A percentile compares a stretch with the other conserved stretches of the same genome.
phyloP scores from a whole-genome alignment of 2,113 vertebrate genomes.

The Lagenorhynchus albirostris region DNA sequence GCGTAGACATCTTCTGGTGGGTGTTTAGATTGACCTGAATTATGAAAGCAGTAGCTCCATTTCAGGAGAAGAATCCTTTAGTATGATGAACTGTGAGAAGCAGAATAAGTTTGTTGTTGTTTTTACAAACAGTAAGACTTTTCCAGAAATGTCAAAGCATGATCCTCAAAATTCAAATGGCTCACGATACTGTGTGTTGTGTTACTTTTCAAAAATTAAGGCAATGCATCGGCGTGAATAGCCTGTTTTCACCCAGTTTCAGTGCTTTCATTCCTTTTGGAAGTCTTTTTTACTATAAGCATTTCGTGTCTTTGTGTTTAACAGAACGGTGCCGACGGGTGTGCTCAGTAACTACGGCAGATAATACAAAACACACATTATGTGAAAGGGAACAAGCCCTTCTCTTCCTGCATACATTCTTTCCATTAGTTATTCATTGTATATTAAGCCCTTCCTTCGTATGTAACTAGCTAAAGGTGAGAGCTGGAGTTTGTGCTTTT shows the following conservation, averaged over 20 bases:
- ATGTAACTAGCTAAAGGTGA: neutral
- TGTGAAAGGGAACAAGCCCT: neutral
- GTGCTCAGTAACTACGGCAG: neutral
- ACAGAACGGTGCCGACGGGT: neutral
- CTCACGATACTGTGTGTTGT: neutral
- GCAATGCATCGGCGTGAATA: neutral
- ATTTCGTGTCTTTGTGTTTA: neutral
- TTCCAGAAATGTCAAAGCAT: neutral
- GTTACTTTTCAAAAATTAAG: neutral
- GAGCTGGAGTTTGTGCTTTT: neutral
- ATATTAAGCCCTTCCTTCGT: neutral
- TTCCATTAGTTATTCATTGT: neutral
- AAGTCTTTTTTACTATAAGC: neutral
- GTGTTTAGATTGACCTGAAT: neutral
- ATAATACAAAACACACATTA: neutral
- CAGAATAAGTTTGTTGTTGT: neutral
- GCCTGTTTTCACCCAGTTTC: neutral
- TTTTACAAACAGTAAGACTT: neutral
- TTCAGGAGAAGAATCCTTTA: neutral
- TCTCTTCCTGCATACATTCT: neutral
- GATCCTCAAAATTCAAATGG: neutral
- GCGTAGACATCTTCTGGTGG: neutral
- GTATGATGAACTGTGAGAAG: neutral
- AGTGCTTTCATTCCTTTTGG: neutral
- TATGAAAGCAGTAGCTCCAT: neutral